Conservation (phyloP, 2,797 vertebrate genomes). For the Nannoperca obscura region DNA sequence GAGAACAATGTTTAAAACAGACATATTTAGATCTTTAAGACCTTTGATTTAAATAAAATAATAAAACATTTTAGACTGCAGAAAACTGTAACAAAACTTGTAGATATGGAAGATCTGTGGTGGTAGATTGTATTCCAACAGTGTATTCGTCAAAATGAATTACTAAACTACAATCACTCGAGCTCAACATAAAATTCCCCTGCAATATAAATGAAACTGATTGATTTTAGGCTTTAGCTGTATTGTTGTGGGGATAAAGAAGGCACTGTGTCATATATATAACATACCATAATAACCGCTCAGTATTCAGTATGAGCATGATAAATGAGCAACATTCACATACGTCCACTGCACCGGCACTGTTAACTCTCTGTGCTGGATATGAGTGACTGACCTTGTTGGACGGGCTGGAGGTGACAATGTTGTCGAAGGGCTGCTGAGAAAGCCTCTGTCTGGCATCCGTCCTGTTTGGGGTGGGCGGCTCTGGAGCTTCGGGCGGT, state of each 20-base stretch:
- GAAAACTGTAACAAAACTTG: neutral
- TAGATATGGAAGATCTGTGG: neutral
- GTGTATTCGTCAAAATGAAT: neutral
- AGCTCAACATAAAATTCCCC: neutral
- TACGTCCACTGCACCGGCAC: neutral
- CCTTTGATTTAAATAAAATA: neutral
- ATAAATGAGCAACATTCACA: neutral
- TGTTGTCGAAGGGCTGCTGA: slow-evolving; percentile 70
- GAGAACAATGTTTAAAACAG: neutral
- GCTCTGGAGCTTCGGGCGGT: slow-evolving; percentile 68
- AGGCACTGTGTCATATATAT: neutral
- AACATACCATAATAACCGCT: neutral
- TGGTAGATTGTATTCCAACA: no score
- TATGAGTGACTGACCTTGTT: slow-evolving; percentile 71
- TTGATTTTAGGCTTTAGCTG: neutral
- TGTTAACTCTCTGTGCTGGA: neutral
- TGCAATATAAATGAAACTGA: neutral
- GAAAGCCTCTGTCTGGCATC: slow-evolving; percentile 68
- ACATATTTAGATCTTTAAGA: neutral
- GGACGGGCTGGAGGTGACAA: slow-evolving; percentile 56
- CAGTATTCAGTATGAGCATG: neutral
- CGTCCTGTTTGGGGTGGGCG: slow-evolving; percentile 72
- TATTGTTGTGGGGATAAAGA: neutral
- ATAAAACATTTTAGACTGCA: neutral
- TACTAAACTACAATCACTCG: neutral